These are phyloP conservation scores for Stegodyphus dumicola DNA, from an alignment of 1,140 invertebrate species.

Conservation along the genomic window DNA sequence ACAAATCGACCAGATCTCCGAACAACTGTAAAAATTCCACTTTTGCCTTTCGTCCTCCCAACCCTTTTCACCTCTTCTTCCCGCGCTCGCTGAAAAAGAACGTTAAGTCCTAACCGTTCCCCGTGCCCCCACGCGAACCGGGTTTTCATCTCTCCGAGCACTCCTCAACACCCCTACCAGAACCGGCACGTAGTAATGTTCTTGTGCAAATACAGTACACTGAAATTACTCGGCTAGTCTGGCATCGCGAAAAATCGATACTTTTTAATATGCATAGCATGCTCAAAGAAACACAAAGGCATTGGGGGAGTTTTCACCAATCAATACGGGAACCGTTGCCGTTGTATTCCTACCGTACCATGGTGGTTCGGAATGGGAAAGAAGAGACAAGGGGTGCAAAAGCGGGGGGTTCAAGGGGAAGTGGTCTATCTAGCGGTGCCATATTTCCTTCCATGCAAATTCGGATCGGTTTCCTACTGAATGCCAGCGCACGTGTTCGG, in stretches of 20 bases:
- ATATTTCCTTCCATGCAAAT: constrained; percentile 60
- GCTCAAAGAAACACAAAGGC: constrained; percentile 64
- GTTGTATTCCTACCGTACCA: neutral
- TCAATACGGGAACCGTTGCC: constrained; percentile 51
- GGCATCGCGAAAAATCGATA: constrained; percentile 62
- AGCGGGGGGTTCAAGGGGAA: constrained; percentile 1
- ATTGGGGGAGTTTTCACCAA: constrained; percentile 21
- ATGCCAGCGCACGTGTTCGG: constrained; percentile 55
- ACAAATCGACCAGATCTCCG: constrained; percentile 47
- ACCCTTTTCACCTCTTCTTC: constrained; percentile 46
- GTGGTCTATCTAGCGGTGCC: constrained; percentile 48
- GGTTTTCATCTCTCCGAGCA: neutral
- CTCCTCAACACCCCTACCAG: neutral
- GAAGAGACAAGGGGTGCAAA: constrained; percentile 15
- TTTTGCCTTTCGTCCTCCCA: constrained; percentile 38
- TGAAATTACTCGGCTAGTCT: constrained; percentile 42
- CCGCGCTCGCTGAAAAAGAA: constrained; percentile 12
- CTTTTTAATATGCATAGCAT: constrained; percentile 65
- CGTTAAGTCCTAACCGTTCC: constrained; percentile 42
- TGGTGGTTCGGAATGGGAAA: constrained; percentile 14
- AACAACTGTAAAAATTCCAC: constrained; percentile 53
- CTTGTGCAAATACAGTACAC: constrained; percentile 59
- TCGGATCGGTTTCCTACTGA: constrained; percentile 5
- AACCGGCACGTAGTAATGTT: constrained; percentile 43
- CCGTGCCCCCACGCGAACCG: constrained; percentile 1